A percentile compares a stretch with the other conserved stretches of the same genome.
Conservation (phyloP, 1,140 invertebrate species). For the Bicyclus anynana region DNA sequence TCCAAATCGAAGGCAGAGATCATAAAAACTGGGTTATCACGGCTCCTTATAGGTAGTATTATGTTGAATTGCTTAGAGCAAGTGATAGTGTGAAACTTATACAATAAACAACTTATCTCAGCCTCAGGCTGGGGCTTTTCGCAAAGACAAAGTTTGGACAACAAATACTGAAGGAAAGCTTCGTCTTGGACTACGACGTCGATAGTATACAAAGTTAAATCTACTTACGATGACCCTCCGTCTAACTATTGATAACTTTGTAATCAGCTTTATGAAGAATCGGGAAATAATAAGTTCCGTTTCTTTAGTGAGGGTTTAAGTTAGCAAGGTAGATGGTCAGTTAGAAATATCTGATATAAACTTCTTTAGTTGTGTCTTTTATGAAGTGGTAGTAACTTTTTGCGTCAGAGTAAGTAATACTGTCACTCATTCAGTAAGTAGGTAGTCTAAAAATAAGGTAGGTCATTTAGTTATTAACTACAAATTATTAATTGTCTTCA, state of each 20-base stretch:
- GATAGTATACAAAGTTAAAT: conserved; percentile 18
- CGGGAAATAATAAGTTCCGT: background rate
- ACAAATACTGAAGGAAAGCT: conserved; percentile 20
- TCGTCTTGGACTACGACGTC: conserved; percentile 10
- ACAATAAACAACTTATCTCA: conserved; percentile 14
- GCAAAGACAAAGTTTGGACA: conserved; percentile 14
- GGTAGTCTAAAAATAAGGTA: too few species aligned
- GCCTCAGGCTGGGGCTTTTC: conserved; percentile 3
- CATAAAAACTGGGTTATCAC: too few species aligned
- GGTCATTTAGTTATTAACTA: too few species aligned
- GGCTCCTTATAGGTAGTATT: background rate
- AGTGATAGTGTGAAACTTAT: conserved; percentile 5
- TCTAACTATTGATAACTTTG: conserved; percentile 18
- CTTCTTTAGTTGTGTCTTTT: too few species aligned
- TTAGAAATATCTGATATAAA: too few species aligned
- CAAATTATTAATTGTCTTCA: too few species aligned
- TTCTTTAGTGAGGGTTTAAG: background rate
- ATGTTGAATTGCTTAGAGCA: background rate
- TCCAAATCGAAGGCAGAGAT: too few species aligned
- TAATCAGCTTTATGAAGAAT: conserved; percentile 10
- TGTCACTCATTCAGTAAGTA: too few species aligned
- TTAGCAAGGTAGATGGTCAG: background rate
- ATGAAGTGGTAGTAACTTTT: too few species aligned
- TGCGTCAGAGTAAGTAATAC: too few species aligned
- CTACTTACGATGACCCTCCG: conserved; percentile 16